Evolutionary conservation across 2,888 invertebrate genomes (phyloP).

Genomic region (Rhyacophila evoluta): DNA sequence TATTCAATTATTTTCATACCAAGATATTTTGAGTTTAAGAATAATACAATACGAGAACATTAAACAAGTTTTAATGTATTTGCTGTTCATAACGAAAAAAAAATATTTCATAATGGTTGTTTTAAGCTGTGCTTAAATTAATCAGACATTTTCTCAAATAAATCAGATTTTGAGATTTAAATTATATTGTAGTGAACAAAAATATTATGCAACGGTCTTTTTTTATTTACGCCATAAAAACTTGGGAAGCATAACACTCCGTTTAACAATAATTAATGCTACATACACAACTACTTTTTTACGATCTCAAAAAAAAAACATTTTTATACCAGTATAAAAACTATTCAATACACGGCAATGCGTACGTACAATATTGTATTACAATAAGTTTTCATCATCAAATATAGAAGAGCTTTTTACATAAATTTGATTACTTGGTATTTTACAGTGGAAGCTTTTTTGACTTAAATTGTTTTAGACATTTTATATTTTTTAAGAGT

Average conservation of each 20-base stretch:
- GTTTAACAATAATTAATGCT: slow-evolving; percentile 14
- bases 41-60: slow-evolving; percentile 28
- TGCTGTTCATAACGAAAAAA: slow-evolving; percentile 27
- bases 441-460: too few relatives aligned
- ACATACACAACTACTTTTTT: neutral
- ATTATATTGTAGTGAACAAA: neutral
- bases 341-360: too few relatives aligned
- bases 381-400: too few relatives aligned
- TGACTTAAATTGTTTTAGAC: too few relatives aligned
- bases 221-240: slow-evolving; percentile 7
- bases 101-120: neutral
- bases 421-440: too few relatives aligned
- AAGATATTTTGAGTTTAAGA: slow-evolving; percentile 42
- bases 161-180: neutral
- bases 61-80: slow-evolving; percentile 43
- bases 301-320: neutral
- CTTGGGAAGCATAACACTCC: slow-evolving; percentile 8
- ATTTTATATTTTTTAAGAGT: too few relatives aligned
- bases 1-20: slow-evolving; percentile 52
- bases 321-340: neutral
- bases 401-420: too few relatives aligned
- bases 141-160: slow-evolving; percentile 15
- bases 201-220: neutral
- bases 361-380: too few relatives aligned
- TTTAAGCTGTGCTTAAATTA: neutral